Evolutionary conservation across 1,140 invertebrate species (phyloP).

Genomic region (Episyrphus balteatus): DNA sequence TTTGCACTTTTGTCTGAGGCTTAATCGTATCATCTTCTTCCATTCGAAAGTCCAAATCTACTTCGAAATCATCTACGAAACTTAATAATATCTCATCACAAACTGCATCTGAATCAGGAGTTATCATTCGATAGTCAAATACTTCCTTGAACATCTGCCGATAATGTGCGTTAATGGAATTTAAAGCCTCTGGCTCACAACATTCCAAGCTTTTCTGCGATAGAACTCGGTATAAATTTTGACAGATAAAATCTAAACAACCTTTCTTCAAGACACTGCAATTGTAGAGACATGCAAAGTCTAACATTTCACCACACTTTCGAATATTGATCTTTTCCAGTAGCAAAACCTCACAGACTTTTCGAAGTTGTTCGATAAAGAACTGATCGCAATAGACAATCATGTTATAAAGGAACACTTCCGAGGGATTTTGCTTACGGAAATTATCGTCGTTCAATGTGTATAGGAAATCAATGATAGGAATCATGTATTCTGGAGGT

Average conservation of each 20-base stretch:
- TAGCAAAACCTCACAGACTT: slow-evolving; percentile 48
- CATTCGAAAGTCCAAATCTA: slow-evolving; percentile 31
- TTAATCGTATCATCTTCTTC: slow-evolving; percentile 13
- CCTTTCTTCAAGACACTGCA: slow-evolving; percentile 45
- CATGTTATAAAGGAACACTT: slow-evolving; percentile 45
- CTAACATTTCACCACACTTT: slow-evolving; percentile 53
- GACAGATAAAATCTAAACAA: slow-evolving; percentile 52
- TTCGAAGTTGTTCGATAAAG: slow-evolving; percentile 47
- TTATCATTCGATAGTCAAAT: slow-evolving; percentile 42
- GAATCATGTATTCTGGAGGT: slow-evolving; percentile 37
- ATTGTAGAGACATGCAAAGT: slow-evolving; percentile 50
- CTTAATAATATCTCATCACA: slow-evolving; percentile 40
- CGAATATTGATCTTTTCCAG: slow-evolving; percentile 46
- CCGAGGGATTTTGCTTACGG: slow-evolving; percentile 39
- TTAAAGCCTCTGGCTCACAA: slow-evolving; percentile 43
- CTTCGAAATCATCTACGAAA: slow-evolving; percentile 35
- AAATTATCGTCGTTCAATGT: slow-evolving; percentile 41
- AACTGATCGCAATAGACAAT: slow-evolving; percentile 55
- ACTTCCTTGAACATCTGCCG: slow-evolving; percentile 30
- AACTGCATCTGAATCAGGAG: slow-evolving; percentile 43
- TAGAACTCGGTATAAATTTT: slow-evolving; percentile 51
- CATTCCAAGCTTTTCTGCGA: slow-evolving; percentile 46
- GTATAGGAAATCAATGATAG: slow-evolving; percentile 53
- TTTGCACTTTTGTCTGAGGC: slow-evolving; percentile 1
- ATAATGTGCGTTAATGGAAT: slow-evolving; percentile 46